A percentile compares a stretch with the other conserved stretches of the same genome.
phyloP scores from a whole-genome alignment of 2,888 invertebrate genomes.

The Drosophila formosana region DNA sequence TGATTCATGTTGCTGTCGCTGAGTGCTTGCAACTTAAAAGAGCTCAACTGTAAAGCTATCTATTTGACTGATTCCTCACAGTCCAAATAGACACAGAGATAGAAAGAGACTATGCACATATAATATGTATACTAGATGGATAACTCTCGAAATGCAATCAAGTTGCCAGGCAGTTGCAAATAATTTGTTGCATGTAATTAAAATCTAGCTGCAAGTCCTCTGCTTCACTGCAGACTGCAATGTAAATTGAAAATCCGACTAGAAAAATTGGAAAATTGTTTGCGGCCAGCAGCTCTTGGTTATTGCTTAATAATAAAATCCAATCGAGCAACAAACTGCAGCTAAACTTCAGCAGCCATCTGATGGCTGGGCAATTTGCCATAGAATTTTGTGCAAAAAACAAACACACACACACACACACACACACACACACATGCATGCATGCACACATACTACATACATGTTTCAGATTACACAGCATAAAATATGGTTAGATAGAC shows the following conservation, averaged over 20 bases:
- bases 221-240: conserved; percentile 38
- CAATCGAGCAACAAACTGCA: conserved; percentile 55
- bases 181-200: conserved; percentile 67
- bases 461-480: conserved; percentile 24
- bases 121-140: not conserved
- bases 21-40: conserved; percentile 45
- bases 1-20: conserved; percentile 64
- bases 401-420: conserved; percentile 14
- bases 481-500: conserved; percentile 14
- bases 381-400: conserved; percentile 27
- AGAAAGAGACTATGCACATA: not conserved
- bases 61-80: conserved; percentile 3
- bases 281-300: conserved; percentile 41
- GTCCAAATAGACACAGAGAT: not conserved
- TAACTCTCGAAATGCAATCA: not conserved
- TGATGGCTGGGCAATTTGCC: conserved; percentile 12
- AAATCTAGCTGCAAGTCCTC: conserved; percentile 53
- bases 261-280: conserved; percentile 49
- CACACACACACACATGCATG: not conserved
- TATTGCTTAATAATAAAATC: conserved; percentile 68
- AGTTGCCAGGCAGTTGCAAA: conserved; percentile 5
- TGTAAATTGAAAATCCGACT: conserved; percentile 62
- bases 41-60: conserved; percentile 13
- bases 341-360: not conserved
- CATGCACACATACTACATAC: conserved; percentile 1